Conservation (phyloP, 2,113 vertebrate genomes). For the Anhinga anhinga region DNA sequence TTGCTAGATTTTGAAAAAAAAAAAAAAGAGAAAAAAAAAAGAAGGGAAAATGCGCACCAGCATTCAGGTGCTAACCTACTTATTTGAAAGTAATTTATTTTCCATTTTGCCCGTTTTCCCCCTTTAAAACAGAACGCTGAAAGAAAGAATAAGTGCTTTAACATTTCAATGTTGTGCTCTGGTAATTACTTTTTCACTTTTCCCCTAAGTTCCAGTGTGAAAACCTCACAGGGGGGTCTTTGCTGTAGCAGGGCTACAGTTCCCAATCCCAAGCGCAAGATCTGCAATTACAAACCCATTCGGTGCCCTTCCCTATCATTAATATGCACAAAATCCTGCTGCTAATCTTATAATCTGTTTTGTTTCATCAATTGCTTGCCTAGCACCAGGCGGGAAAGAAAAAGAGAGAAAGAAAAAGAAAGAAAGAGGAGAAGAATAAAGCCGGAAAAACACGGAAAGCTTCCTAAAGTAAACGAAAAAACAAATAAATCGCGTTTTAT, state of each 20-base stretch:
- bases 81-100: slow-evolving; percentile 61
- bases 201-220: slow-evolving; percentile 52
- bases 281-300: slow-evolving; percentile 56
- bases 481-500: not conserved
- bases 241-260: slow-evolving; percentile 38
- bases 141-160: slow-evolving; percentile 59
- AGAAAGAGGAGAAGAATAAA: not conserved
- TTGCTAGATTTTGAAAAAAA: not conserved
- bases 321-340: slow-evolving; percentile 58
- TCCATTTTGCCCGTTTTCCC: slow-evolving; percentile 42
- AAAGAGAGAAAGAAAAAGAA: not conserved
- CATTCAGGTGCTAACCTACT: slow-evolving; percentile 55
- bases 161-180: slow-evolving; percentile 59
- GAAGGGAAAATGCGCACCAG: not conserved
- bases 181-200: slow-evolving; percentile 63
- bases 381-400: slow-evolving; percentile 18
- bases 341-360: slow-evolving; percentile 62
- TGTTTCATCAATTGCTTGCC: slow-evolving; percentile 54
- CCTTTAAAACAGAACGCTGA: slow-evolving; percentile 32
- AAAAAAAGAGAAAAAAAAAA: not conserved
- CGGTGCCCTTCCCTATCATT: slow-evolving; percentile 30
- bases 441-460: not conserved
- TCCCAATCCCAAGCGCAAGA: slow-evolving; percentile 32
- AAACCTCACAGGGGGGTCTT: slow-evolving; percentile 60
- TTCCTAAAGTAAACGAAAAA: slow-evolving; percentile 40